Evolutionary conservation across 2,113 vertebrate species (phyloP).

Genomic region (Acanthisitta chloris): DNA sequence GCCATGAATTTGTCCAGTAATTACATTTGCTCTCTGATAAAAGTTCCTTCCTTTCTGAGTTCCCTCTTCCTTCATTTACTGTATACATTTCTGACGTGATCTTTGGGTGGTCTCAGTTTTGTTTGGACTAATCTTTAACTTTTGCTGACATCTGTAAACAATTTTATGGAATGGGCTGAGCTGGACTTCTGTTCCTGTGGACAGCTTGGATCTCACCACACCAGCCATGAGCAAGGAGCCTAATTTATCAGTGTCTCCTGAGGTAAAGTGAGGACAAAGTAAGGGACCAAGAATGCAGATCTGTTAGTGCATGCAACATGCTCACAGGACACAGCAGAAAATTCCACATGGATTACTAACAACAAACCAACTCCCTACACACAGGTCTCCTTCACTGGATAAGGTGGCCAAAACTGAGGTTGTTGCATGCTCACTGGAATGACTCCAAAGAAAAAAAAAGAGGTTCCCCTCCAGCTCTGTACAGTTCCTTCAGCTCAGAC

Average conservation of each 20-base stretch:
- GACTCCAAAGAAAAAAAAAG: not conserved
- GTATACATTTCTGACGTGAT: not conserved
- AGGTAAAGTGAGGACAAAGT: conserved; percentile 1
- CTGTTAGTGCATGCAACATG: not conserved
- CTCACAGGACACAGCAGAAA: not conserved
- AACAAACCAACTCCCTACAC: not conserved
- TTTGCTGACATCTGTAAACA: conserved; percentile 35
- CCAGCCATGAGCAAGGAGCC: not conserved
- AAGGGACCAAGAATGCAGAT: not conserved
- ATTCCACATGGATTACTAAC: not conserved
- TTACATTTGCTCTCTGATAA: not conserved
- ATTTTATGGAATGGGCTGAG: conserved; percentile 1
- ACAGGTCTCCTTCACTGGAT: not conserved
- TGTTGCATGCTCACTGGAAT: not conserved
- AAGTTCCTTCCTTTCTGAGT: not conserved
- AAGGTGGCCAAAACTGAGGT: not conserved
- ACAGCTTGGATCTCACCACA: not conserved
- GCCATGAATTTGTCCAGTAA: not conserved
- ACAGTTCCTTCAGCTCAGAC: not conserved
- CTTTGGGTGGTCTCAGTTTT: conserved; percentile 51
- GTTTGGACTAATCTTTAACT: conserved; percentile 17
- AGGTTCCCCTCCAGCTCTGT: not conserved
- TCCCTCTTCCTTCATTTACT: not conserved
- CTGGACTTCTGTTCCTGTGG: not conserved
- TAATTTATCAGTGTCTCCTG: not conserved